Percentiles rank a stretch among this genome's conserved stretches.
phyloP scores from a whole-genome alignment of 2,888 invertebrate species.

The Melanostoma scalare region DNA sequence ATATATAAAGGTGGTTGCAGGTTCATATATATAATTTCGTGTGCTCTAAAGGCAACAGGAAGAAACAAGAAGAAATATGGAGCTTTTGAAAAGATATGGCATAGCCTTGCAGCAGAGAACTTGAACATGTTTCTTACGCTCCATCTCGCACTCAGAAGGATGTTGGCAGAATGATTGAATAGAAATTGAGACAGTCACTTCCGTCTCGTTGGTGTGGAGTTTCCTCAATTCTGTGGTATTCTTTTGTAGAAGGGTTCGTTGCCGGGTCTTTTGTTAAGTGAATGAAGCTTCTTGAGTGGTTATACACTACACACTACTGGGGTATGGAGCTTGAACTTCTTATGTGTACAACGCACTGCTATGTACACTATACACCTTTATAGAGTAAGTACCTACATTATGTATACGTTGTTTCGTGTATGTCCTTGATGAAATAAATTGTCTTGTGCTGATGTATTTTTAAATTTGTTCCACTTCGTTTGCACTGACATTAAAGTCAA shows the following conservation, averaged over 20 bases:
- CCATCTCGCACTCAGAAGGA: slow-evolving; percentile 47
- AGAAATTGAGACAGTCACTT: slow-evolving; percentile 67
- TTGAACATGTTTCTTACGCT: slow-evolving; percentile 59
- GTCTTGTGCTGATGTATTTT: slow-evolving; percentile 37
- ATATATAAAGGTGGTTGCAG: neutral
- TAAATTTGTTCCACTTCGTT: slow-evolving; percentile 49
- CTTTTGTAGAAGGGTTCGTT: slow-evolving; percentile 30
- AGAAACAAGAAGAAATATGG: neutral
- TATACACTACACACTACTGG: neutral
- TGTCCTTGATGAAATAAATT: slow-evolving; percentile 63
- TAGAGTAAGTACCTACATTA: too few relatives aligned
- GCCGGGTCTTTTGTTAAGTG: slow-evolving; percentile 3
- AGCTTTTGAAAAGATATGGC: neutral
- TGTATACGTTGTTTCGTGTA: neutral
- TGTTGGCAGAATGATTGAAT: slow-evolving; percentile 66
- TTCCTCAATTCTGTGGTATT: slow-evolving; percentile 53
- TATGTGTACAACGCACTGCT: slow-evolving; percentile 64
- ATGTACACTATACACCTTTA: neutral
- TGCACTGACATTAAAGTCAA: slow-evolving; percentile 9
- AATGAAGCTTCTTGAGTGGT: slow-evolving; percentile 17
- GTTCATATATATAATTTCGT: neutral
- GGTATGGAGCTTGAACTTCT: slow-evolving; percentile 23
- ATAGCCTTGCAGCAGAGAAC: slow-evolving; percentile 20
- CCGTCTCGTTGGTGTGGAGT: slow-evolving; percentile 35
- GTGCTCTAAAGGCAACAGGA: slow-evolving; percentile 12